Base-by-base conservation (phyloP, 2,797 vertebrate species). In the Fistularia tabacaria region DNA sequence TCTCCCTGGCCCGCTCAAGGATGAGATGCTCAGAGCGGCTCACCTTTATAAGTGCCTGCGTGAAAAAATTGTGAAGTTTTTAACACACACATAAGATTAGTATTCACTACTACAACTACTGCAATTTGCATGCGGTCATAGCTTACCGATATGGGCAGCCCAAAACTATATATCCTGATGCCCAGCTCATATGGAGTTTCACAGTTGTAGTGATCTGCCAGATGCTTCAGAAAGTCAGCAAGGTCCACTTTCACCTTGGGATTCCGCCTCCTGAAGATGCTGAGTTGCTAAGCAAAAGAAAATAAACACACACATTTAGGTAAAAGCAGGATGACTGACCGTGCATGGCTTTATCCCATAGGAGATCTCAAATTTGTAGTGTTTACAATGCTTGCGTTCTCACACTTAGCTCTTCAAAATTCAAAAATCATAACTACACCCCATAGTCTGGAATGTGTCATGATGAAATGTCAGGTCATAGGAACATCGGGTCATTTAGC, bases 181-280 rank as follows among this genome's bases (percentile, higher is more conserved):
- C 91, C 92, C 59, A 93, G 88, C 49, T 88, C 80, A 7, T 91
- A 93, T 1, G 91, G 91, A 37, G 87, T 85, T 0, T 91, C 88
- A 52, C 90, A 90, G 73, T 65, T 82, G 77, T 92, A 90, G 51
- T 91, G 87, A 57, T 93, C 90, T 0, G 90, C 77, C 62, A 93
- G 64, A 64, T 88, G 42, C 73, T 93, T 81, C 85, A 93, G 64
- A 13, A 93, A 93, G 51, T 92, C 92, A 1, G 89, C 77, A 48
- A 91, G 81, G 70, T 92, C 90, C 1, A 93, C 54, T 62, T 79
- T 90, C 3, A 12, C 48, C 42, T 69, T 78, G 9, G 0, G 58
- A 10, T 54, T 8, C 40, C 44, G 68, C 66, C 3, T 88, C 68
- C 76, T 77, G 52, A 87, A 93, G n/a, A 41, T 36, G 12, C 81